Evolutionary conservation across 2,888 invertebrate genomes (phyloP).

Genomic region (Himalopsyche japonica): DNA sequence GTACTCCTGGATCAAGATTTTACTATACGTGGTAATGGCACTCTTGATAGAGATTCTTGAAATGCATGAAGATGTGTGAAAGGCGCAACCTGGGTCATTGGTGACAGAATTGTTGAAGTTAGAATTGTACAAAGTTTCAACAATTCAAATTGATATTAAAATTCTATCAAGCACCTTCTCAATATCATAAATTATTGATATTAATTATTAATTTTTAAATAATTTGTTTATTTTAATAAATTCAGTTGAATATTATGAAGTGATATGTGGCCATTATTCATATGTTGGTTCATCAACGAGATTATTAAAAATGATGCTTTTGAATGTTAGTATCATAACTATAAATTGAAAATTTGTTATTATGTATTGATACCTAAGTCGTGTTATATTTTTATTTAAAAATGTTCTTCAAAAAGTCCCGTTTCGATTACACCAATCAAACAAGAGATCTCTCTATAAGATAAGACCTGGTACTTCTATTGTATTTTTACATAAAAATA

Average conservation of each 20-base stretch:
- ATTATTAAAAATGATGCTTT: background rate
- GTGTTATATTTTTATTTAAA: background rate
- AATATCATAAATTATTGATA: background rate
- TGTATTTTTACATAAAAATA: background rate
- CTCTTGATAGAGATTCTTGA: too few relatives aligned
- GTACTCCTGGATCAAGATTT: too few relatives aligned
- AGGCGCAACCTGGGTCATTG: too few relatives aligned
- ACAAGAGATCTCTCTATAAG: conserved; percentile 1
- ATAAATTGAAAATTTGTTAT: background rate
- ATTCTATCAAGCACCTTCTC: too few relatives aligned
- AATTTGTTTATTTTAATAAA: background rate
- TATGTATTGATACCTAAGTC: background rate
- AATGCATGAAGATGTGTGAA: too few relatives aligned
- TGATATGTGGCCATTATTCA: background rate
- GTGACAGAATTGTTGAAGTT: too few relatives aligned
- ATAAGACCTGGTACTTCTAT: background rate
- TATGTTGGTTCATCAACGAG: background rate
- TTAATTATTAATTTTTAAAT: background rate
- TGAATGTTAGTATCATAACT: background rate
- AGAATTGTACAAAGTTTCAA: too few relatives aligned
- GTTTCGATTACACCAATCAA: conserved; percentile 1
- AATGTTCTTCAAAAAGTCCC: background rate
- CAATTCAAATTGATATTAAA: too few relatives aligned
- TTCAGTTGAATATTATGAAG: background rate
- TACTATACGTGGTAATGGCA: too few relatives aligned